Evolutionary conservation across 2,797 vertebrate species (phyloP), one percentile per base, ranked within the genome.

Genomic region (Pangasius mekongensis): DNA sequence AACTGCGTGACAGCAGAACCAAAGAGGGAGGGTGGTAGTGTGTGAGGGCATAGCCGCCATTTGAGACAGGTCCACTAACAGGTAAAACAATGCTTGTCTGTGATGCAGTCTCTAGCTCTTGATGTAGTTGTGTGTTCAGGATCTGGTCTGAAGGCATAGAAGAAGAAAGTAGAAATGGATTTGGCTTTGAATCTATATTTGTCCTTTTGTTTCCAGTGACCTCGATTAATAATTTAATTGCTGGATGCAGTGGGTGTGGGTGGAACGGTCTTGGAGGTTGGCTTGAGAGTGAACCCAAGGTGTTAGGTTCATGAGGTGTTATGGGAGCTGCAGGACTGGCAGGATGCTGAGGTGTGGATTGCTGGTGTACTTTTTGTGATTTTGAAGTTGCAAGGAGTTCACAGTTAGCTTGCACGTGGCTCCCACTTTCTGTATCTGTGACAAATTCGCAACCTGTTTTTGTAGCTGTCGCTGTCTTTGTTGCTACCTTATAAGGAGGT

Each of bases 21-120:
- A 91, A 92, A 67, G 91, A 91, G 54, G 88, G 91, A 71, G 95
- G 94, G 91, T 95, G 95, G 90, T 94, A 92, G 89, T 95, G 95
- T 87, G 87, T 92, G 91, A 89, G 90, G 66, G 89, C 47, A 81
- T 66, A 89, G 33, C 1, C 47, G 3, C 87, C 84, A 67, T 80
- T 91, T 49, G 71, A 66, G 49, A 89, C 43, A 43, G 80, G 89
- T 91, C 93, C 87, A 86, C 93, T 56, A 82, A 56, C 86, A 89
- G 89, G 90, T 74, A 85, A 84, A 89, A 89, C 86, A 85, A 88
- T 67, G 83, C 85, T 90, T 62, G 84, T 87, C 87, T 88, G 88
- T 66, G 90, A 90, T 78, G 91, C 67, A 22, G 78, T 81, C 49
- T 88, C 85, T 47, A 83, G 43, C 39, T 89, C 86, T 87, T 86